phyloP scores from a whole-genome alignment of 1,140 invertebrate genomes.

The Drosophila erecta region DNA sequence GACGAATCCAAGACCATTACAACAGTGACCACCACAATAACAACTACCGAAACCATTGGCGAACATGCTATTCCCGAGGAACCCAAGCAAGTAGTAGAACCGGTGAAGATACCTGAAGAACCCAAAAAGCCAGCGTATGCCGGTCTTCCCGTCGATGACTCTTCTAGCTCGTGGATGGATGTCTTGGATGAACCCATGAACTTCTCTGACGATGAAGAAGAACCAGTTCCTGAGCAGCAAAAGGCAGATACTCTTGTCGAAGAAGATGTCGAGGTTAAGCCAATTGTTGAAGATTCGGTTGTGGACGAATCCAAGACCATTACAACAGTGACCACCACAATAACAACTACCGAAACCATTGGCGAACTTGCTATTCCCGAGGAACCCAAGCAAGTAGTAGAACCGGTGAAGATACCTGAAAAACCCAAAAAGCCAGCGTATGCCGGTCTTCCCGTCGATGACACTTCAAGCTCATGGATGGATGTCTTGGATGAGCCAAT shows the following conservation, averaged over 20 bases:
- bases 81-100: constrained; percentile 15
- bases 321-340: constrained; percentile 21
- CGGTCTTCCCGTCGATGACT: constrained; percentile 85
- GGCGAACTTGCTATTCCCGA: background rate
- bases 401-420: constrained; percentile 39
- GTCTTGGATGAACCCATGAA: constrained; percentile 86
- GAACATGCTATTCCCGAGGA: constrained; percentile 6
- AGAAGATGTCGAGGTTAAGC: background rate
- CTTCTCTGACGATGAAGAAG: constrained; percentile 81
- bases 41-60: constrained; percentile 5
- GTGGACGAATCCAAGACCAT: constrained; percentile 6
- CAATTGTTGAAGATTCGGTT: background rate
- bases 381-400: background rate
- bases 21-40: constrained; percentile 18
- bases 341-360: constrained; percentile 12
- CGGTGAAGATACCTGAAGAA: constrained; percentile 13
- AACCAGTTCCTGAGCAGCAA: constrained; percentile 13
- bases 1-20: constrained; percentile 12
- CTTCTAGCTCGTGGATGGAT: constrained; percentile 85
- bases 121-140: constrained; percentile 76
- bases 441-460: constrained; percentile 85
- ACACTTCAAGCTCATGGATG: constrained; percentile 76
- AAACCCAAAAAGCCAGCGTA: constrained; percentile 67
- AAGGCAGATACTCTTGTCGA: background rate
- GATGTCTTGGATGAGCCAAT: constrained; percentile 75